Percentiles rank a stretch among this genome's conserved stretches.
Conservation (phyloP, 2,113 vertebrate species). For the Marmota flaviventris region DNA sequence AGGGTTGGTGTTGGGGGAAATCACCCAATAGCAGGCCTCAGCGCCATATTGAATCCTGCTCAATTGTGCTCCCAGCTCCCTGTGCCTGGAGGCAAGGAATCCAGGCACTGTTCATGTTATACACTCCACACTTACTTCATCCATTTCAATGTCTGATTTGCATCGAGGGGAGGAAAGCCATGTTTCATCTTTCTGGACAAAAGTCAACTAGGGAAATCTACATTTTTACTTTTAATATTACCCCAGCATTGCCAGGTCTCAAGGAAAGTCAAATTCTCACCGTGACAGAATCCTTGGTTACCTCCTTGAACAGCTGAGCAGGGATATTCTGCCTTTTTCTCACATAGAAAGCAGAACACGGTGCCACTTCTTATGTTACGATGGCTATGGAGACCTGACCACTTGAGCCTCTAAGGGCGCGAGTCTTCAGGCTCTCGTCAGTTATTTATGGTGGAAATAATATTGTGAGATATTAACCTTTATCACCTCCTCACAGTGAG, state of each 20-base stretch:
- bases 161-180: neutral
- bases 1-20: too few species aligned
- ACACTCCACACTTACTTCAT: neutral
- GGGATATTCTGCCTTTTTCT: neutral
- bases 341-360: too few species aligned
- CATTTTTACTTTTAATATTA: neutral
- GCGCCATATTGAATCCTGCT: neutral
- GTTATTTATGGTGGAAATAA: neutral
- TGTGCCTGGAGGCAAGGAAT: neutral
- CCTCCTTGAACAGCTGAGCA: neutral
- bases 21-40: accelerated
- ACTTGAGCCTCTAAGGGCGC: neutral
- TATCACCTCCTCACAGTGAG: too few species aligned
- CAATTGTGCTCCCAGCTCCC: neutral
- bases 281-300: neutral
- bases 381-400: neutral
- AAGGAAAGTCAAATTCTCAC: neutral
- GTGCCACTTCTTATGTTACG: neutral
- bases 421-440: neutral
- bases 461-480: too few species aligned
- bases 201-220: neutral
- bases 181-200: neutral
- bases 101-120: neutral
- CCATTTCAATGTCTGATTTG: neutral
- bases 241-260: neutral